These are phyloP conservation scores for Diorhabda carinulata DNA, from an alignment of 1,140 invertebrate species.

Conservation along the genomic window DNA sequence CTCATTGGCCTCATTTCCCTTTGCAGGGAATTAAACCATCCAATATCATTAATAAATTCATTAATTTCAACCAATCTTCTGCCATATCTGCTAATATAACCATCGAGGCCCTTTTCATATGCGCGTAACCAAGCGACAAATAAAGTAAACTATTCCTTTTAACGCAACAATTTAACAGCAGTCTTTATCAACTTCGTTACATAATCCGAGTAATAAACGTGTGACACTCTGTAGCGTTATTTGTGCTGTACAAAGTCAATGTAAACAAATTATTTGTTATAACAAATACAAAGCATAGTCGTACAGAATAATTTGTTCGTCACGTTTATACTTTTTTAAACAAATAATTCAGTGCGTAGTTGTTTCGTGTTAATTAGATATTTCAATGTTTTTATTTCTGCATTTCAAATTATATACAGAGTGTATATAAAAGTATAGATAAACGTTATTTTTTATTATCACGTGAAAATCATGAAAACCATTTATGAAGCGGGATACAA, in stretches of 20 bases:
- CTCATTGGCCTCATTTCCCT: background rate
- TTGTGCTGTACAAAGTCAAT: slow-evolving; percentile 2
- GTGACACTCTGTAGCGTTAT: background rate
- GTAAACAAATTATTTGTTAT: slow-evolving; percentile 3
- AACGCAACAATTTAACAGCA: background rate
- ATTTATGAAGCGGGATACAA: no score
- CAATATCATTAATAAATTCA: no score
- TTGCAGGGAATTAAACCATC: background rate
- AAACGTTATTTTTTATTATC: no score
- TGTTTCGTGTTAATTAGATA: background rate
- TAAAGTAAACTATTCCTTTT: slow-evolving; percentile 38
- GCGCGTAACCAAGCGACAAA: slow-evolving; percentile 6
- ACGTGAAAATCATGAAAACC: no score
- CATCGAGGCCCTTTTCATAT: no score
- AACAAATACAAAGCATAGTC: background rate
- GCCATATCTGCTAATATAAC: no score
- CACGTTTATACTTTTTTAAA: background rate
- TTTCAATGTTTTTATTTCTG: background rate
- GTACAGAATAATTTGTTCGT: background rate
- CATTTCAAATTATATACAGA: background rate
- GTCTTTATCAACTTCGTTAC: background rate
- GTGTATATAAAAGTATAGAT: background rate
- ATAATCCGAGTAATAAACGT: background rate
- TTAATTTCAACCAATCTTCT: no score
- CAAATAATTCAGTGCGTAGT: background rate